phyloP scores from a whole-genome alignment of 2,888 invertebrate genomes.

The Drosophila buzzatii region DNA sequence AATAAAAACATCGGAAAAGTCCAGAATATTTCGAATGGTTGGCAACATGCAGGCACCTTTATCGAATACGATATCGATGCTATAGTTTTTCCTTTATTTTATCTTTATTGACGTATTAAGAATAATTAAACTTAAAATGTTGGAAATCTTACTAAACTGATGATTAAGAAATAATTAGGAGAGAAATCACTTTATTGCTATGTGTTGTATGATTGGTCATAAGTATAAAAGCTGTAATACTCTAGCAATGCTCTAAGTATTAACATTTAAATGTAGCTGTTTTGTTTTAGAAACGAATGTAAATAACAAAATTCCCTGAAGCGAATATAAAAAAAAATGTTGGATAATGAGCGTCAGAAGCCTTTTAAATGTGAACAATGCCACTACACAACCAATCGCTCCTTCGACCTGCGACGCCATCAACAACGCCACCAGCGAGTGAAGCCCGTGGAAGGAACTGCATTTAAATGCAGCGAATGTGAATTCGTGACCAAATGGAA shows the following conservation, averaged over 20 bases:
- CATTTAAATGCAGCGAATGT: constrained; percentile 31
- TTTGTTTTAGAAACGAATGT: constrained; percentile 13
- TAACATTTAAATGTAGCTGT: constrained; percentile 7
- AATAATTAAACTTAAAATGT: constrained; percentile 2
- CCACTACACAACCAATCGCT: constrained; percentile 35
- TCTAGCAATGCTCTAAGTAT: not conserved
- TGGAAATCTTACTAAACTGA: not conserved
- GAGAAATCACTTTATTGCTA: not conserved
- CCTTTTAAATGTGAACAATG: constrained; percentile 40
- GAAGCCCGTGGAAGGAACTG: constrained; percentile 18
- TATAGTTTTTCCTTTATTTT: not conserved
- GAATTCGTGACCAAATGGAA: constrained; percentile 43
- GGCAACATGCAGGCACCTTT: not conserved
- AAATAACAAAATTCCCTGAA: not conserved
- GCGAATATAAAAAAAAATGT: constrained; percentile 15
- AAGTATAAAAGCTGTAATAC: constrained; percentile 21
- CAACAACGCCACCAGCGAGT: constrained; percentile 27
- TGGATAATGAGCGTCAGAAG: constrained; percentile 6
- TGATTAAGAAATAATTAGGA: not conserved
- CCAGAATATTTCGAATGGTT: not conserved
- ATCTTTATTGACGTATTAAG: constrained; percentile 9
- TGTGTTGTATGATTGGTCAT: constrained; percentile 8
- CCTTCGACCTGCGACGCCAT: constrained; percentile 47
- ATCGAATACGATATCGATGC: constrained; percentile 24
- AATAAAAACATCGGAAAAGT: constrained; percentile 2